Conservation (phyloP, 2,113 vertebrate genomes). For the Melanotaenia duboulayi region DNA sequence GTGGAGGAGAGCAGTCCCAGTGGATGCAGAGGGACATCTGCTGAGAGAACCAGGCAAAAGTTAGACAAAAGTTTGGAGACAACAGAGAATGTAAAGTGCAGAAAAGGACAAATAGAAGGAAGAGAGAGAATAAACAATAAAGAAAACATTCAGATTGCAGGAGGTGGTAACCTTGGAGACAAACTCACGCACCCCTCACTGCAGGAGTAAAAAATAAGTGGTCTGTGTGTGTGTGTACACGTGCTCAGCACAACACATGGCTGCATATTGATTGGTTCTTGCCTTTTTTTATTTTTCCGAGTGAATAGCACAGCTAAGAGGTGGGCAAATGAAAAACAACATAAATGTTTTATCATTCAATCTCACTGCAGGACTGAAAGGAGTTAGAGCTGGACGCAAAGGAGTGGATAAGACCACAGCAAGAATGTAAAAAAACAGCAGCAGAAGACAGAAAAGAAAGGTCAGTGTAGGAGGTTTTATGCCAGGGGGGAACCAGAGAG, state of each 20-base stretch:
- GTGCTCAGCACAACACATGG: conserved; percentile 47
- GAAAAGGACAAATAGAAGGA: conserved; percentile 16
- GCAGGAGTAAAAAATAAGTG: conserved; percentile 13
- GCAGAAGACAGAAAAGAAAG: conserved; percentile 53
- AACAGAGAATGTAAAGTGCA: background rate
- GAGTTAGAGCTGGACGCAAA: conserved; percentile 36
- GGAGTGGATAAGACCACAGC: conserved; percentile 40
- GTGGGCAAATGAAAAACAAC: conserved; percentile 75
- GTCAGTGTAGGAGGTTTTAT: conserved; percentile 37
- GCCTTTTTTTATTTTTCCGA: conserved; percentile 40
- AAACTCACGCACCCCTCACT: conserved; percentile 24
- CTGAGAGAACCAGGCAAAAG: conserved; percentile 22
- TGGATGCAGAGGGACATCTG: conserved; percentile 55
- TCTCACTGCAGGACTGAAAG: conserved; percentile 54
- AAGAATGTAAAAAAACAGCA: conserved; percentile 24
- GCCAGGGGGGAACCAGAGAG: conserved; percentile 17
- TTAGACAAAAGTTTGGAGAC: conserved; percentile 11
- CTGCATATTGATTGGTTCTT: conserved; percentile 64
- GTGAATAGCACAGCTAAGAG: conserved; percentile 65
- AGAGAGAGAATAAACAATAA: background rate
- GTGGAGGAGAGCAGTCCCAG: conserved; percentile 48
- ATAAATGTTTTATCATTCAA: conserved; percentile 82
- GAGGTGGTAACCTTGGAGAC: conserved; percentile 36
- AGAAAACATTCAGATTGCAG: conserved; percentile 8
- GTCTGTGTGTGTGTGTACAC: conserved; percentile 1